Percentiles rank a stretch among this genome's conserved stretches.
Evolutionary conservation across 2,888 invertebrate genomes (phyloP).

Genomic region (Lepidonotus clava): DNA sequence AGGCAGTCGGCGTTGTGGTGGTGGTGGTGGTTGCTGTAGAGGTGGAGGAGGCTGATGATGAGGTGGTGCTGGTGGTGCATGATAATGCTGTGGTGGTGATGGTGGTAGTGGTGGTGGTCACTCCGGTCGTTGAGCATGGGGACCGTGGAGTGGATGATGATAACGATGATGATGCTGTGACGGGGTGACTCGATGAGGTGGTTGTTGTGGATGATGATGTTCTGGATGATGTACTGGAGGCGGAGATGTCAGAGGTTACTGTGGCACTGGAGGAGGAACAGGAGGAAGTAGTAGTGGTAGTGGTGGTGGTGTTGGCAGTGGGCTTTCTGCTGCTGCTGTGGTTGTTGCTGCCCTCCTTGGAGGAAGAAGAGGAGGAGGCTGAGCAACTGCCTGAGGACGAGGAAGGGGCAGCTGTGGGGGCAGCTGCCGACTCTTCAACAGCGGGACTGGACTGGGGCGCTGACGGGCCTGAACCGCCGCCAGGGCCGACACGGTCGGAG

Average conservation of each 20-base stretch:
- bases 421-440: conserved; percentile 1
- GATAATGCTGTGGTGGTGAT: neutral
- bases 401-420: too few species aligned
- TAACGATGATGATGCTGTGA: neutral
- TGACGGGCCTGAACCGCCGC: neutral
- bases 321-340: neutral
- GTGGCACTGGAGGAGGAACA: neutral
- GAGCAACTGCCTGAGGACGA: conserved; percentile 27
- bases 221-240: neutral
- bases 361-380: too few species aligned
- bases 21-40: neutral
- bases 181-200: too few species aligned
- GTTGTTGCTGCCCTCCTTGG: neutral
- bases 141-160: neutral
- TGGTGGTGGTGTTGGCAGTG: neutral
- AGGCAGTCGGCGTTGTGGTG: neutral
- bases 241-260: neutral
- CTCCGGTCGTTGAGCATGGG: conserved; percentile 42
- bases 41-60: neutral
- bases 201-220: too few species aligned
- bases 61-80: conserved; percentile 20
- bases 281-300: neutral
- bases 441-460: conserved; percentile 21
- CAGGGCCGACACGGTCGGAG: conserved; percentile 10
- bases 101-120: neutral